phyloP scores from a whole-genome alignment of 2,797 vertebrate species.

The Betta splendens region DNA sequence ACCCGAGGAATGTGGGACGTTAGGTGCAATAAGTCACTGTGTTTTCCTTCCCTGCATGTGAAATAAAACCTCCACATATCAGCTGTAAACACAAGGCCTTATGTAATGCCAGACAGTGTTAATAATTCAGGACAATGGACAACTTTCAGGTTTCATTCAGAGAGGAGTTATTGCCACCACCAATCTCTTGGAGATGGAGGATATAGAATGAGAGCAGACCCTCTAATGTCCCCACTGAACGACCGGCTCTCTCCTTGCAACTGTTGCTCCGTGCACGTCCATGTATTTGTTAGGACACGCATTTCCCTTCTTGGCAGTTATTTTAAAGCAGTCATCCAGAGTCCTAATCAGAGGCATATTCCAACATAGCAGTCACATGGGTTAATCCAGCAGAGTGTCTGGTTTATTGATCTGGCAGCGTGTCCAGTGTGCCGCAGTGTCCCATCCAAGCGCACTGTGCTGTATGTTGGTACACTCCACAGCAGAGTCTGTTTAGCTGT shows the following conservation, averaged over 20 bases:
- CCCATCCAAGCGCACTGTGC: background rate
- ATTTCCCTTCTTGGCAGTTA: constrained; percentile 32
- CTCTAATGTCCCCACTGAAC: constrained; percentile 37
- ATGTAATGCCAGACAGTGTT: constrained; percentile 71
- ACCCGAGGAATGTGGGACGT: constrained; percentile 55
- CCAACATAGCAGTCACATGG: constrained; percentile 36
- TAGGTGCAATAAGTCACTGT: constrained; percentile 53
- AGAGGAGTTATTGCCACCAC: constrained; percentile 62
- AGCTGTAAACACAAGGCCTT: constrained; percentile 70
- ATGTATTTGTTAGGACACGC: constrained; percentile 43
- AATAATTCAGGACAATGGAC: constrained; percentile 77
- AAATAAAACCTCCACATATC: constrained; percentile 68
- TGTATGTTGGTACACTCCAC: background rate
- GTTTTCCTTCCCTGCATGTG: constrained; percentile 47
- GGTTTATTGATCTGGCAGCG: constrained; percentile 16
- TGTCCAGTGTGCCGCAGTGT: constrained; percentile 8
- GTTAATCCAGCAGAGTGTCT: constrained; percentile 21
- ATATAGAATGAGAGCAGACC: constrained; percentile 49
- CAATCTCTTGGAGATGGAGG: constrained; percentile 48
- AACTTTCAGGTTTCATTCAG: constrained; percentile 68
- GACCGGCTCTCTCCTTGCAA: constrained; percentile 34
- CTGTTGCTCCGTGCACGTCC: constrained; percentile 23
- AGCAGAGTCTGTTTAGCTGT: too few species aligned
- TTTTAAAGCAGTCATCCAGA: constrained; percentile 38
- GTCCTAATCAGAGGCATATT: constrained; percentile 37